These are phyloP conservation scores for Oxygymnocypris stewartii DNA, from an alignment of 2,113 vertebrate genomes.

Conservation along the genomic window DNA sequence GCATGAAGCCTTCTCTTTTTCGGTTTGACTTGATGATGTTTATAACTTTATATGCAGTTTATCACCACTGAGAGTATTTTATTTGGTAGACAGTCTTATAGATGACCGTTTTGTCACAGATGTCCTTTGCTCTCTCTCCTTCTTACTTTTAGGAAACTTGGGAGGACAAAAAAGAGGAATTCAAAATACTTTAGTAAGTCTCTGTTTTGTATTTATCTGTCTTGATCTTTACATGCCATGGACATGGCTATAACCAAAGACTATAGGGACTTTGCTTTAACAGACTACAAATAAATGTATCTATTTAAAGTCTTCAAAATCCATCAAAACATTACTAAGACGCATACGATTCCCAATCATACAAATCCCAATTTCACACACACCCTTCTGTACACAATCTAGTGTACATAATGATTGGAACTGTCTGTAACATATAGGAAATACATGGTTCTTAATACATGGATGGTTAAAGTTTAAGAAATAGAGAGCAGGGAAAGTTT, in stretches of 20 bases:
- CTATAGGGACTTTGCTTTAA: too few species aligned
- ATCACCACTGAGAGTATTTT: not conserved
- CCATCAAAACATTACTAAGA: not conserved
- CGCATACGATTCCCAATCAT: not conserved
- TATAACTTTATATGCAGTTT: not conserved
- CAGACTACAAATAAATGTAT: not conserved
- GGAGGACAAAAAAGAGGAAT: conserved; percentile 64
- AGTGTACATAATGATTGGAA: not conserved
- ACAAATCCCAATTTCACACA: not conserved
- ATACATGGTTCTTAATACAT: not conserved
- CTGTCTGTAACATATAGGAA: not conserved
- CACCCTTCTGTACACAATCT: not conserved
- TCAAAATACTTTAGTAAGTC: conserved; percentile 76
- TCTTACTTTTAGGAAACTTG: conserved; percentile 57
- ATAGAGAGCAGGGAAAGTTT: not conserved
- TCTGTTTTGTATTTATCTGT: not conserved
- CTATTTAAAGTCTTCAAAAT: not conserved
- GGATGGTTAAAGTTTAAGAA: not conserved
- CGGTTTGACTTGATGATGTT: not conserved
- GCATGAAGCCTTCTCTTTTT: not conserved
- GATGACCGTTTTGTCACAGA: not conserved
- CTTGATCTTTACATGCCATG: not conserved
- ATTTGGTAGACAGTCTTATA: not conserved
- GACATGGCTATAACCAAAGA: not conserved
- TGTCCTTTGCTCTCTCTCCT: not conserved